Conservation (phyloP, 2,797 vertebrate genomes). For the Schizopygopsis malacanthus region DNA sequence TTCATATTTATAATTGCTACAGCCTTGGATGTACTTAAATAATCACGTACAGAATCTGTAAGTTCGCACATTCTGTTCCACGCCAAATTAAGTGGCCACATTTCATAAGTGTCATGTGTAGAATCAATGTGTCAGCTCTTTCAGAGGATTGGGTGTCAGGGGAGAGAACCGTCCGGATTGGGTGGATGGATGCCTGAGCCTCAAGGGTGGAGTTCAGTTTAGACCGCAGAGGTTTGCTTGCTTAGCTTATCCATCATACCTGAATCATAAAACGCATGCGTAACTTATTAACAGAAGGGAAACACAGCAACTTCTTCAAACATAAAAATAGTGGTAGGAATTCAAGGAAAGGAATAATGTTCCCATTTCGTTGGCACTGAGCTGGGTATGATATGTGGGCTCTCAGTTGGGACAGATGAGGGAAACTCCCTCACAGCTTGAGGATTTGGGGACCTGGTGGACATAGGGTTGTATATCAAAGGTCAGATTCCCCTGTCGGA, state of each 20-base stretch:
- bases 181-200: slow-evolving; percentile 26
- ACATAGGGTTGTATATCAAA: slow-evolving; percentile 76
- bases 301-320: slow-evolving; percentile 24
- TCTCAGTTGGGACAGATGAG: slow-evolving; percentile 35
- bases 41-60: not conserved
- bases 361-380: slow-evolving; percentile 15
- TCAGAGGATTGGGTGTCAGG: slow-evolving; percentile 11
- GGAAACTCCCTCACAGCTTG: slow-evolving; percentile 40
- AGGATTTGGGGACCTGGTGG: slow-evolving; percentile 16
- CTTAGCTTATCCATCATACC: slow-evolving; percentile 6
- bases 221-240: slow-evolving; percentile 18
- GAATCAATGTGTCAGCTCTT: slow-evolving; percentile 25
- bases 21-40: not conserved
- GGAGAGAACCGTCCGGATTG: not conserved
- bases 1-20: not conserved
- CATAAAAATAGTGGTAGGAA: not conserved
- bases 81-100: slow-evolving; percentile 14
- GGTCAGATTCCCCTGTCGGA: slow-evolving; percentile 81
- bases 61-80: slow-evolving; percentile 6
- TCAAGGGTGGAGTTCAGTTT: slow-evolving; percentile 29
- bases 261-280: not conserved
- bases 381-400: slow-evolving; percentile 13
- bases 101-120: slow-evolving; percentile 3
- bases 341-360: not conserved
- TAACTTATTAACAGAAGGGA: not conserved